These are phyloP conservation scores for Galleria mellonella DNA, from an alignment of 1,140 invertebrate genomes.

Conservation along the genomic window DNA sequence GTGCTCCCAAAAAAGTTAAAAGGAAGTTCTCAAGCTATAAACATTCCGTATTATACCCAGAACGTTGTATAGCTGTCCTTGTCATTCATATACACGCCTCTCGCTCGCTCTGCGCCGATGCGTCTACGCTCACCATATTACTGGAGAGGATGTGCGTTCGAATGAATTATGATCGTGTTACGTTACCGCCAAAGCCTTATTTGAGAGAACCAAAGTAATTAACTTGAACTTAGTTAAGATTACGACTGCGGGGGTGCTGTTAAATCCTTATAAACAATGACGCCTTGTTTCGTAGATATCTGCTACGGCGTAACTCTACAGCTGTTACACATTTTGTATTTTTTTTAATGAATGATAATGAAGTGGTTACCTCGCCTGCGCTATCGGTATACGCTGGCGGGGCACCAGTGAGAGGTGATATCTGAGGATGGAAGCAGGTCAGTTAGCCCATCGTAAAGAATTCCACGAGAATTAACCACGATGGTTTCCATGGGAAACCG, in stretches of 20 bases:
- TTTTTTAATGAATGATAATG: too few relatives aligned
- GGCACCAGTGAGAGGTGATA: too few relatives aligned
- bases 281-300: background rate
- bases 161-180: slow-evolving; percentile 53
- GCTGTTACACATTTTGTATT: too few relatives aligned
- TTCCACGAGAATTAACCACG: too few relatives aligned
- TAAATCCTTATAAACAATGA: slow-evolving; percentile 7
- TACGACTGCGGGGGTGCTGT: slow-evolving; percentile 21
- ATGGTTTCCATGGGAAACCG: too few relatives aligned
- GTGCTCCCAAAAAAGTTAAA: slow-evolving; percentile 58
- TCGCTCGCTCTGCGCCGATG: slow-evolving; percentile 44
- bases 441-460: too few relatives aligned
- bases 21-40: slow-evolving; percentile 56
- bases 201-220: slow-evolving; percentile 61
- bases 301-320: slow-evolving; percentile 14
- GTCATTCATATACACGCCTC: slow-evolving; percentile 23
- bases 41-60: slow-evolving; percentile 47
- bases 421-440: too few relatives aligned
- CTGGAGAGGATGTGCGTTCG: slow-evolving; percentile 39
- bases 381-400: too few relatives aligned
- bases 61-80: slow-evolving; percentile 11
- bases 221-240: slow-evolving; percentile 55
- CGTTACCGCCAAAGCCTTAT: slow-evolving; percentile 64
- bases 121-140: slow-evolving; percentile 50
- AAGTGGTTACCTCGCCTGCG: too few relatives aligned